Conservation (phyloP, 2,113 vertebrate species). For the Stigmatopora nigra region DNA sequence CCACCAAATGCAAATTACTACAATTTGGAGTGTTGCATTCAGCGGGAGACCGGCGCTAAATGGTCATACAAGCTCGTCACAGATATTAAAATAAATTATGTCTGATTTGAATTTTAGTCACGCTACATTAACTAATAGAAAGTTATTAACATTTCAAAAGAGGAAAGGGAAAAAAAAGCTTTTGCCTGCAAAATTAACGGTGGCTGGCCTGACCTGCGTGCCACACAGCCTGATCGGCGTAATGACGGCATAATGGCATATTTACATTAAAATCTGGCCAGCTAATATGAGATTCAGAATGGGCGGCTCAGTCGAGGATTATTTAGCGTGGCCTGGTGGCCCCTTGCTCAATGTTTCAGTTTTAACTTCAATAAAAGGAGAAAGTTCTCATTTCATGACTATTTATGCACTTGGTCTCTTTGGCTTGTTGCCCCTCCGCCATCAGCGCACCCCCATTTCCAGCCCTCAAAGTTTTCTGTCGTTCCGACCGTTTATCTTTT, state of each 20-base stretch:
- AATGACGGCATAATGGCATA: slow-evolving; percentile 99
- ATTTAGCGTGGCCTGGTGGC: slow-evolving; percentile 99
- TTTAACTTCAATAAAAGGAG: slow-evolving; percentile 90
- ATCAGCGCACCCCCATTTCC: slow-evolving; percentile 60
- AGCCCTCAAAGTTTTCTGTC: slow-evolving; percentile 68
- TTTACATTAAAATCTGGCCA: slow-evolving; percentile 99
- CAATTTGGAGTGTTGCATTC: slow-evolving; percentile 98
- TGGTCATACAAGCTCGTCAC: slow-evolving; percentile 98
- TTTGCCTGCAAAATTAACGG: slow-evolving; percentile 99
- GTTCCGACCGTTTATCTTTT: slow-evolving; percentile 75
- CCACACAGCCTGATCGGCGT: slow-evolving; percentile 97
- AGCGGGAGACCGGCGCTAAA: slow-evolving; percentile 97
- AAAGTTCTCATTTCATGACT: slow-evolving; percentile 99
- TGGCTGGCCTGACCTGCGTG: slow-evolving; percentile 98
- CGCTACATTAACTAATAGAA: slow-evolving; percentile 99
- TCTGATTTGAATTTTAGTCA: slow-evolving; percentile 99
- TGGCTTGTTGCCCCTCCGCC: slow-evolving; percentile 64
- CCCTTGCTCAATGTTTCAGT: slow-evolving; percentile 87
- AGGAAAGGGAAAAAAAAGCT: slow-evolving; percentile 82
- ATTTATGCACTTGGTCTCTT: slow-evolving; percentile 85
- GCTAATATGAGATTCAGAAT: slow-evolving; percentile 99
- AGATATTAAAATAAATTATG: slow-evolving; percentile 99
- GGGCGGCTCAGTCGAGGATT: slow-evolving; percentile 98
- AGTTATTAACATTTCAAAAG: slow-evolving; percentile 99
- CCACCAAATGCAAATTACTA: slow-evolving; percentile 92